Evolutionary conservation across 2,113 vertebrate genomes (phyloP).

Genomic region (Casuarius casuarius): DNA sequence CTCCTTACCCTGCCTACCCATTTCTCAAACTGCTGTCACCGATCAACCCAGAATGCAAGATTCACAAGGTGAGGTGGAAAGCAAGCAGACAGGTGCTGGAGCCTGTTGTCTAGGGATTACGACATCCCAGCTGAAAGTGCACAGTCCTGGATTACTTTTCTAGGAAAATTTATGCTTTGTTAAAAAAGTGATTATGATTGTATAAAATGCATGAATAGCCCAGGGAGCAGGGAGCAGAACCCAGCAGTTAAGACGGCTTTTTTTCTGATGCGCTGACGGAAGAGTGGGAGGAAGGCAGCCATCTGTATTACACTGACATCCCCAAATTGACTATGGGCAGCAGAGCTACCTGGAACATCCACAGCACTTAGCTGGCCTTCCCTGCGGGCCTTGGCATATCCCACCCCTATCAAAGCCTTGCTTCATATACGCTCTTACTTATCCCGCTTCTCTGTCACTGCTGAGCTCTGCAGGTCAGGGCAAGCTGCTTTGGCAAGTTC

Average conservation of each 20-base stretch:
- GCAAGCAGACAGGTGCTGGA: neutral
- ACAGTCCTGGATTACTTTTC: neutral
- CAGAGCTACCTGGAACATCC: neutral
- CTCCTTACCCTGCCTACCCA: neutral
- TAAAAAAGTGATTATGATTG: neutral
- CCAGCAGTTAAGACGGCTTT: neutral
- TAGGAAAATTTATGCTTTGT: neutral
- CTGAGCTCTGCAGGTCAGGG: neutral
- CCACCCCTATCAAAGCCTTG: neutral
- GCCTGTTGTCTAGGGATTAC: neutral
- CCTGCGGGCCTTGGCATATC: neutral
- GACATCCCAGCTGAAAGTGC: neutral
- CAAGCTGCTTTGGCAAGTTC: neutral
- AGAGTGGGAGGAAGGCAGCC: neutral
- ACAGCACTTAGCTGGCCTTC: neutral
- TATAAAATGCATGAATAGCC: neutral
- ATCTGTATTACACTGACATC: neutral
- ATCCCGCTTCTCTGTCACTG: neutral
- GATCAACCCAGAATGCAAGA: neutral
- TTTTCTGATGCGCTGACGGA: neutral
- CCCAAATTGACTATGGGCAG: neutral
- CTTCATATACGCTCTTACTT: neutral
- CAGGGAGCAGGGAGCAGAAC: neutral
- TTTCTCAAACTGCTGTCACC: no score
- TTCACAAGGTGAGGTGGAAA: neutral